These are phyloP conservation scores for Erynnis tages DNA, from an alignment of 2,888 invertebrate genomes.

Conservation along the genomic window DNA sequence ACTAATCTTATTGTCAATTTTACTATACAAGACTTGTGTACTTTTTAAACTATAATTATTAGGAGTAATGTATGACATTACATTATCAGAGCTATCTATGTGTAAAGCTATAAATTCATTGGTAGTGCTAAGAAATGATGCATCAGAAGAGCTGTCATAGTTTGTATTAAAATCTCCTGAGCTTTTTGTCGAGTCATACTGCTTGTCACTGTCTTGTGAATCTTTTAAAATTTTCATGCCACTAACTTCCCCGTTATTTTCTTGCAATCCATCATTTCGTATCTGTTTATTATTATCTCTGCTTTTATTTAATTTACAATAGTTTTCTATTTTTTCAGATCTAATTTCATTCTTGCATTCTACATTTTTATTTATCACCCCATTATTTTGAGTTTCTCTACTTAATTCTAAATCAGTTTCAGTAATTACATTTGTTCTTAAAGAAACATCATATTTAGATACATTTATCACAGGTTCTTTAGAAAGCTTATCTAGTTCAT, in stretches of 20 bases:
- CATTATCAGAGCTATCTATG: constrained; percentile 41
- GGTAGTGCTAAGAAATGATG: constrained; percentile 59
- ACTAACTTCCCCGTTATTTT: constrained; percentile 33
- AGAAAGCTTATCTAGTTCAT: constrained; percentile 51
- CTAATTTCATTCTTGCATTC: constrained; percentile 58
- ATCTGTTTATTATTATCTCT: constrained; percentile 61
- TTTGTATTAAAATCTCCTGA: constrained; percentile 42
- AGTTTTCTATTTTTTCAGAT: constrained; percentile 78
- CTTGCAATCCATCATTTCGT: constrained; percentile 47
- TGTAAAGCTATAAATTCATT: constrained; percentile 47
- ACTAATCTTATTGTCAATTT: constrained; percentile 39
- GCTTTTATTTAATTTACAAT: constrained; percentile 78
- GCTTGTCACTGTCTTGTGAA: constrained; percentile 32
- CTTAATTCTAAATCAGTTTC: constrained; percentile 64
- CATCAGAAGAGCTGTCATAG: constrained; percentile 60
- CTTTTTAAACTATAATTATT: constrained; percentile 31
- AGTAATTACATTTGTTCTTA: constrained; percentile 69
- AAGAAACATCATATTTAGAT: constrained; percentile 61
- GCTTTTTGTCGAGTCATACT: constrained; percentile 29
- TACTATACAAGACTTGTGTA: constrained; percentile 49
- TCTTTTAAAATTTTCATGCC: constrained; percentile 10
- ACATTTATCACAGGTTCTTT: constrained; percentile 70
- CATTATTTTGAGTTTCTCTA: constrained; percentile 57
- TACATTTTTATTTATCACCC: constrained; percentile 48
- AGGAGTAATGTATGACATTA: constrained; percentile 32